A percentile compares a stretch with the other conserved stretches of the same genome.
Conservation (phyloP, 2,113 vertebrate genomes). For the Periophthalmodon schlosseri region DNA sequence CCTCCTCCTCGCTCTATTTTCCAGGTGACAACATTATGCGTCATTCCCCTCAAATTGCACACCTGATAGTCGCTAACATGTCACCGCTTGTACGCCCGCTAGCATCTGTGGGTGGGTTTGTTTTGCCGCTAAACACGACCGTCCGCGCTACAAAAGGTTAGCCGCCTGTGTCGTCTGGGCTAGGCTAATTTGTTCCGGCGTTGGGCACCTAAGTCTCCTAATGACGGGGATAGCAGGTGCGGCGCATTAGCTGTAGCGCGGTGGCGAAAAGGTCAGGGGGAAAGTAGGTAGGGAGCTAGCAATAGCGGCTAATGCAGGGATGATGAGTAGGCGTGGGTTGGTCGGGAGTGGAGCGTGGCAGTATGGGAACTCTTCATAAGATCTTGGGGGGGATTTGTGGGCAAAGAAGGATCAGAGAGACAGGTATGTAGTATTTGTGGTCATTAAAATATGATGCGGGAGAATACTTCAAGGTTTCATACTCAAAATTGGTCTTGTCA, state of each 20-base stretch:
- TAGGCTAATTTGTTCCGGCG: conserved; percentile 70
- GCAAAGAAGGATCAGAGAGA: background rate
- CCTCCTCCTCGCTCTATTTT: conserved; percentile 40
- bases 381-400: conserved; percentile 57
- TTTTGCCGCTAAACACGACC: conserved; percentile 55
- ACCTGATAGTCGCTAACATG: conserved; percentile 43
- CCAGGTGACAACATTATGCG: conserved; percentile 64
- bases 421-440: conserved; percentile 24
- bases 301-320: conserved; percentile 60
- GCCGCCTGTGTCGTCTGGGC: conserved; percentile 53
- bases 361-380: conserved; percentile 73
- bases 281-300: conserved; percentile 42
- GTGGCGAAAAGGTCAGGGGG: conserved; percentile 36
- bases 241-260: conserved; percentile 66
- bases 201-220: conserved; percentile 66
- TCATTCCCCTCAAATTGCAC: conserved; percentile 66
- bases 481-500: background rate
- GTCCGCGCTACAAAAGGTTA: conserved; percentile 56
- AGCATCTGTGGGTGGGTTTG: conserved; percentile 61
- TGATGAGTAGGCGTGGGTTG: conserved; percentile 70
- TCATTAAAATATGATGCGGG: conserved; percentile 32
- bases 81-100: conserved; percentile 8
- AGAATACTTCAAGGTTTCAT: background rate
- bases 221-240: conserved; percentile 74
- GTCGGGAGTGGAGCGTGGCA: conserved; percentile 59